Percentiles rank a stretch among this genome's conserved stretches.
phyloP scores from a whole-genome alignment of 2,113 vertebrate genomes.

The Cyanoramphus novaezelandiae region DNA sequence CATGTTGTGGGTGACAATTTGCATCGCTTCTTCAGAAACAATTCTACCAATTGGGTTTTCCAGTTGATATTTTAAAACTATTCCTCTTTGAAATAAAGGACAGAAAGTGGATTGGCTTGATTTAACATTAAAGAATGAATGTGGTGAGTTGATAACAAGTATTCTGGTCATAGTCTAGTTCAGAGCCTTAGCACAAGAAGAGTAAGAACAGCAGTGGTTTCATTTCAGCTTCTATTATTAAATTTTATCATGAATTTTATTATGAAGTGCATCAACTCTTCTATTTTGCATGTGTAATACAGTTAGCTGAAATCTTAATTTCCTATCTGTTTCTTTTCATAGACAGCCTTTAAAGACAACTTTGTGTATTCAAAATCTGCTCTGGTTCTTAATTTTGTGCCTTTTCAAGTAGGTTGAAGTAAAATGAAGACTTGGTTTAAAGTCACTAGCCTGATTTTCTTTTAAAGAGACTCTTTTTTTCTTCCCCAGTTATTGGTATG shows the following conservation, averaged over 20 bases:
- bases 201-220: neutral
- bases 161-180: neutral
- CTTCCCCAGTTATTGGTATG: slow-evolving; percentile 88
- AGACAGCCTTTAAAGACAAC: neutral
- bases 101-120: neutral
- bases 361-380: neutral
- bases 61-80: neutral
- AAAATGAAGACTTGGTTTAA: neutral
- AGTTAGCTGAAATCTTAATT: neutral
- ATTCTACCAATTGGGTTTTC: neutral
- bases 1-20: fast-evolving
- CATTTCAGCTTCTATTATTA: neutral
- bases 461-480: slow-evolving; percentile 5
- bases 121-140: neutral
- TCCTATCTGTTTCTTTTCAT: neutral
- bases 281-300: neutral
- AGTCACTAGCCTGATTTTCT: neutral
- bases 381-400: slow-evolving; percentile 2
- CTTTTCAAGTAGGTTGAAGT: neutral
- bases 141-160: neutral
- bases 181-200: neutral
- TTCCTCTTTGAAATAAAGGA: neutral
- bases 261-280: neutral
- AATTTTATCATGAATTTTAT: neutral
- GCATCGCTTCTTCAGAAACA: neutral